Evolutionary conservation across 2,113 vertebrate genomes (phyloP).

Genomic region (Rousettus leschenaultii): DNA sequence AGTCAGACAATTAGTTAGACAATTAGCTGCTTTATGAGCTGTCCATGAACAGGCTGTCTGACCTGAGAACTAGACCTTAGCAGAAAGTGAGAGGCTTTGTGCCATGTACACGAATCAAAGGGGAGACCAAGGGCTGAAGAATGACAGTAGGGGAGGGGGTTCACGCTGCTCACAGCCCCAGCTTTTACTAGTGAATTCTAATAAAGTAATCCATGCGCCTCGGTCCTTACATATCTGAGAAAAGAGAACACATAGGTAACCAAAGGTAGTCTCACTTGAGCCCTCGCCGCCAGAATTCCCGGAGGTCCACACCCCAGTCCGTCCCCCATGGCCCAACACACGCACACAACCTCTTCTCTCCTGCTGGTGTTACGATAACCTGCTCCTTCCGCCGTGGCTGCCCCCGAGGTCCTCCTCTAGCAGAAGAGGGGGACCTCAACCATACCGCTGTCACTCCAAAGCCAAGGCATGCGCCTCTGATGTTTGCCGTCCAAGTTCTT

Average conservation of each 20-base stretch:
- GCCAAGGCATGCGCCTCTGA: not conserved
- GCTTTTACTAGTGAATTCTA: not conserved
- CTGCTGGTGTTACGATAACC: not conserved
- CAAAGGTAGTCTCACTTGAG: not conserved
- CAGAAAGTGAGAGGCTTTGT: not conserved
- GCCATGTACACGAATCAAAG: not conserved
- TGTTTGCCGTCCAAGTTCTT: not conserved
- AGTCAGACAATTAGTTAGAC: not conserved
- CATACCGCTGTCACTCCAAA: not conserved
- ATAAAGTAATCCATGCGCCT: not conserved
- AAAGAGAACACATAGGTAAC: not conserved
- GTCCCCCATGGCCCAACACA: not conserved
- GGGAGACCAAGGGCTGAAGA: not conserved
- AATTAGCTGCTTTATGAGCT: not conserved
- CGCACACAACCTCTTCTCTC: too few relatives aligned
- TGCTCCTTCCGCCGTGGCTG: not conserved
- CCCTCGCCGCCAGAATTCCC: not conserved
- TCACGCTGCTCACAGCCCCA: not conserved
- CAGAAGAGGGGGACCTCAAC: not conserved
- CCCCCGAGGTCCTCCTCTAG: not conserved
- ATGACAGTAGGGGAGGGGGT: rapidly evolving
- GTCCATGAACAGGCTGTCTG: not conserved
- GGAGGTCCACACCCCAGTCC: not conserved
- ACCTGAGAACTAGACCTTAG: not conserved
- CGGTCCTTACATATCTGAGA: not conserved